These are phyloP conservation scores for Danio kyathit DNA, from an alignment of 2,797 vertebrate species.

Conservation along the genomic window DNA sequence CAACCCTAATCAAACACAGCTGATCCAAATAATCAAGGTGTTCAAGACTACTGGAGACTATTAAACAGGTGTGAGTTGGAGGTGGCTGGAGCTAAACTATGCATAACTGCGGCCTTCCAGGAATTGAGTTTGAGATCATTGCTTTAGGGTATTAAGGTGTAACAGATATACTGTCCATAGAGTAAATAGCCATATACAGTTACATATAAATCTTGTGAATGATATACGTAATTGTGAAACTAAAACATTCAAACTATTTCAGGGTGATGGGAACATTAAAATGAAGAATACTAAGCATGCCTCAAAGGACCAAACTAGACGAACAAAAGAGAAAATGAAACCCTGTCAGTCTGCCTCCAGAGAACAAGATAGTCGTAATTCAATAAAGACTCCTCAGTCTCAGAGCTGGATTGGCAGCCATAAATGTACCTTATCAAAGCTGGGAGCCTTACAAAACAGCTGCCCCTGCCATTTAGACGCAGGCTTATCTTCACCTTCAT, in stretches of 20 bases:
- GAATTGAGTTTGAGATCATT: too few species aligned
- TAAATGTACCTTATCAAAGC: not conserved
- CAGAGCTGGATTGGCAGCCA: conserved; percentile 56
- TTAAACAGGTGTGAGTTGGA: too few species aligned
- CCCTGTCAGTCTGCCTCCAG: not conserved
- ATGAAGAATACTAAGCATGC: not conserved
- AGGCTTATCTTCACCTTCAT: not conserved
- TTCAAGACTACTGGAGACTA: too few species aligned
- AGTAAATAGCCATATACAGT: not conserved
- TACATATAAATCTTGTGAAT: not conserved
- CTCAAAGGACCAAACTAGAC: not conserved
- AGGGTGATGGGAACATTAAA: conserved; percentile 29
- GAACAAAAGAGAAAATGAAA: conserved; percentile 58
- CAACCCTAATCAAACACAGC: too few species aligned
- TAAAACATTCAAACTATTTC: not conserved
- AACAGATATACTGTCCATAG: not conserved
- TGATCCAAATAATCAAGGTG: too few species aligned
- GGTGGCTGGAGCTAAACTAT: too few species aligned
- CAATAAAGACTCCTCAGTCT: conserved; percentile 34
- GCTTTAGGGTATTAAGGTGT: not conserved
- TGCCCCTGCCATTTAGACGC: conserved; percentile 38
- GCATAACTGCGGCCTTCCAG: too few species aligned
- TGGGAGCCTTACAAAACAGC: conserved; percentile 35
- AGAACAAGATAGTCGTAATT: conserved; percentile 9
- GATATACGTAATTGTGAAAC: not conserved